phyloP scores from a whole-genome alignment of 2,888 invertebrate genomes.

The Malacosoma neustria region DNA sequence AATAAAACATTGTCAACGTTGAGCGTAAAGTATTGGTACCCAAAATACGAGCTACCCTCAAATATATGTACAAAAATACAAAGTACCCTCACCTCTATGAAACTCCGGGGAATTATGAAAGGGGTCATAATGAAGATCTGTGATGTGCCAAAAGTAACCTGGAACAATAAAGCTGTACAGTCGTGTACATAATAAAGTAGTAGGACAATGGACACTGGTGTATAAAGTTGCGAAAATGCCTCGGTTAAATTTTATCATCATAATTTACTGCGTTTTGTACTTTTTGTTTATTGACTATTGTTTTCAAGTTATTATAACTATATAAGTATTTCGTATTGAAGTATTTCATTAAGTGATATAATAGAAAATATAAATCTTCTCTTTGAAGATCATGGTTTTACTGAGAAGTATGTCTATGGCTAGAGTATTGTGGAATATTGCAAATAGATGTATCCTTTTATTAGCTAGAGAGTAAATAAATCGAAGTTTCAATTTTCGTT shows the following conservation, averaged over 20 bases:
- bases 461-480: too few relatives aligned
- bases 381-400: too few relatives aligned
- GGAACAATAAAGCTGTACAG: conserved; percentile 53
- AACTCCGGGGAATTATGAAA: conserved; percentile 73
- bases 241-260: background rate
- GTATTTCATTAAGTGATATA: too few relatives aligned
- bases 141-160: conserved; percentile 98
- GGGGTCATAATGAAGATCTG: conserved; percentile 94
- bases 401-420: too few relatives aligned
- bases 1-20: background rate
- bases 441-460: too few relatives aligned
- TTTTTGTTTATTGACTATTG: background rate
- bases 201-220: background rate
- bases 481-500: too few relatives aligned
- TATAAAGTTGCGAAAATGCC: background rate
- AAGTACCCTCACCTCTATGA: conserved; percentile 48
- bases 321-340: too few relatives aligned
- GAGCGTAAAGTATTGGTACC: background rate
- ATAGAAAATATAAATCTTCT: too few relatives aligned
- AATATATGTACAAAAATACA: too few relatives aligned
- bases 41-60: background rate
- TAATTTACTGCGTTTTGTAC: background rate
- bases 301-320: background rate
- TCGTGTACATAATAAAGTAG: conserved; percentile 5
- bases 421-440: too few relatives aligned